phyloP scores from a whole-genome alignment of 2,113 vertebrate species.

The Menidia beryllina region DNA sequence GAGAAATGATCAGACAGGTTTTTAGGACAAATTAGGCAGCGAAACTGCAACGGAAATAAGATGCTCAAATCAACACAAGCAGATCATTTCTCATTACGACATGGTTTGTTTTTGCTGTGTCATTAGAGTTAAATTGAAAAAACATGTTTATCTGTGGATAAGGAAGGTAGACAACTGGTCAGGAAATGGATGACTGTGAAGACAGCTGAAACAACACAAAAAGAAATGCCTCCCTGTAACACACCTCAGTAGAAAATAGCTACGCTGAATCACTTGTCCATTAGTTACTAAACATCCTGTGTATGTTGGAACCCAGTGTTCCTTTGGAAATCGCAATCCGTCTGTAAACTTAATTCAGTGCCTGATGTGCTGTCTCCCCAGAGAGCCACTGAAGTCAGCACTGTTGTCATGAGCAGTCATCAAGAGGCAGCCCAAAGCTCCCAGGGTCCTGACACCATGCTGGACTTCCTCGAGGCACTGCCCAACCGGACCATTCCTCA shows the following conservation, averaged over 20 bases:
- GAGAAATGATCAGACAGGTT: no score
- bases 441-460: slow-evolving; percentile 18
- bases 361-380: slow-evolving; percentile 60
- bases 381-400: slow-evolving; percentile 76
- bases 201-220: slow-evolving; percentile 55
- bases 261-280: slow-evolving; percentile 41
- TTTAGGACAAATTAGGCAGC: slow-evolving; percentile 11
- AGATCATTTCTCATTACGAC: slow-evolving; percentile 45
- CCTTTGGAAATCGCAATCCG: slow-evolving; percentile 6
- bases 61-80: slow-evolving; percentile 40
- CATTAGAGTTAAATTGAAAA: slow-evolving; percentile 55
- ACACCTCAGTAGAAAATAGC: slow-evolving; percentile 35
- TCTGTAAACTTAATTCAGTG: slow-evolving; percentile 25
- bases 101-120: slow-evolving; percentile 50
- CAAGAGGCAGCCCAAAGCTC: slow-evolving; percentile 46
- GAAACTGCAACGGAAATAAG: neutral
- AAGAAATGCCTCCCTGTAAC: slow-evolving; percentile 58
- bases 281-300: slow-evolving; percentile 52
- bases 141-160: slow-evolving; percentile 63
- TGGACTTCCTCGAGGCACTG: slow-evolving; percentile 80
- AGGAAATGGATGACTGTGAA: slow-evolving; percentile 48
- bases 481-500: slow-evolving; percentile 79
- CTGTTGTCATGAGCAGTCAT: slow-evolving; percentile 70
- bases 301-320: slow-evolving; percentile 37
- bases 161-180: slow-evolving; percentile 38